Evolutionary conservation across 1,140 invertebrate genomes (phyloP).

Genomic region (Drosophila sproati): DNA sequence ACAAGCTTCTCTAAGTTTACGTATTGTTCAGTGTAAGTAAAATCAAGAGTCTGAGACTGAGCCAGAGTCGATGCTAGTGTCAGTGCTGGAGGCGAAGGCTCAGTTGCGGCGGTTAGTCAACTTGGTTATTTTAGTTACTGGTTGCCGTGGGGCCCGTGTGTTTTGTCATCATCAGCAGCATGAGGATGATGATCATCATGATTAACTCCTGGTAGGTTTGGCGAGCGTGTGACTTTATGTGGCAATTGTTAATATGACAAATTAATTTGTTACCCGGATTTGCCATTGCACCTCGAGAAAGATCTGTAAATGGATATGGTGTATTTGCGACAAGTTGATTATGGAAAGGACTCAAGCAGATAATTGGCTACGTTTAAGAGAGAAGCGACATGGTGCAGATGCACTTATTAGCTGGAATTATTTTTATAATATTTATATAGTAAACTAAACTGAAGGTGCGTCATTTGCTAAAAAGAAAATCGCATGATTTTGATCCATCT

Average conservation of each 20-base stretch:
- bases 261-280: conserved; percentile 81
- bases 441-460: too few species aligned
- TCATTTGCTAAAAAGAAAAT: too few species aligned
- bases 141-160: conserved; percentile 35
- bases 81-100: conserved; percentile 41
- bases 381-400: neutral
- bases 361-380: conserved; percentile 1
- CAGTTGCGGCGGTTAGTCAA: conserved; percentile 54
- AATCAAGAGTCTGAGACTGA: conserved; percentile 12
- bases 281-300: conserved; percentile 51
- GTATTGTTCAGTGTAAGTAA: conserved; percentile 43
- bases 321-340: conserved; percentile 36
- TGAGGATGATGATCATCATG: conserved; percentile 15
- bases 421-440: too few species aligned
- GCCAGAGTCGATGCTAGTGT: conserved; percentile 11
- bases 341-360: conserved; percentile 11
- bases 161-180: conserved; percentile 25
- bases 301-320: conserved; percentile 57
- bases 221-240: conserved; percentile 78
- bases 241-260: conserved; percentile 82
- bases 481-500: too few species aligned
- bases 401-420: neutral
- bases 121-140: conserved; percentile 51
- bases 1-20: conserved; percentile 34
- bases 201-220: conserved; percentile 46